Conservation (phyloP, 2,797 vertebrate genomes). For the Limnodromus scolopaceus region DNA sequence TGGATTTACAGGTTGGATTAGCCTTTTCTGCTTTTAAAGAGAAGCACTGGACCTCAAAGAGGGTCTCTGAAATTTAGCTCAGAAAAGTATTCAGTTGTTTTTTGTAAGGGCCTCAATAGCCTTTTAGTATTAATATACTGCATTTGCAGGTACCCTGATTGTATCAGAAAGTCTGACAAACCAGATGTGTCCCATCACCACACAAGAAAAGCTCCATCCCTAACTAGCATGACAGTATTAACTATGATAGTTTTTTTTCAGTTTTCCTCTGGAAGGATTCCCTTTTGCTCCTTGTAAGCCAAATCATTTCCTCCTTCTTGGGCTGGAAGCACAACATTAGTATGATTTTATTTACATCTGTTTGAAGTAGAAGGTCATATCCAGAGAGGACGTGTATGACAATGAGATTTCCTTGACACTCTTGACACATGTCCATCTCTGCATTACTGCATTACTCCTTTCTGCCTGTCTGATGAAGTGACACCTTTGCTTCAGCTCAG, state of each 20-base stretch:
- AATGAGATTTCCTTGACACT: not conserved
- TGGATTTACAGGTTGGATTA: not conserved
- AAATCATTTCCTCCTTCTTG: not conserved
- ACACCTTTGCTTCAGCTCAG: not conserved
- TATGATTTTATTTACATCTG: not conserved
- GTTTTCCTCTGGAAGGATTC: not conserved
- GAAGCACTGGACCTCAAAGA: not conserved
- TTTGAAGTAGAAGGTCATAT: not conserved
- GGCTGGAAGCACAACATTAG: not conserved
- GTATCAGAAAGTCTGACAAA: not conserved
- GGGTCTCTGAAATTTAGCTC: not conserved
- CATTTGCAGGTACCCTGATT: not conserved
- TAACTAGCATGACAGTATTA: not conserved
- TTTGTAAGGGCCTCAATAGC: not conserved
- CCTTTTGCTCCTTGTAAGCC: not conserved
- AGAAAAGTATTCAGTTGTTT: not conserved
- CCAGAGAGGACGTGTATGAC: not conserved
- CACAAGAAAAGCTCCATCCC: not conserved
- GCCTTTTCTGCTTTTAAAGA: not conserved
- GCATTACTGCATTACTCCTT: not conserved
- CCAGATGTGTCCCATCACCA: not conserved
- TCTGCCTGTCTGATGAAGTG: not conserved
- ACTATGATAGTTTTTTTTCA: not conserved
- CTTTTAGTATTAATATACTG: not conserved
- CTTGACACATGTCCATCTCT: not conserved